A percentile compares a stretch with the other conserved stretches of the same genome.
phyloP scores from a whole-genome alignment of 2,113 vertebrate species.

The Marcusenius ussheri region DNA sequence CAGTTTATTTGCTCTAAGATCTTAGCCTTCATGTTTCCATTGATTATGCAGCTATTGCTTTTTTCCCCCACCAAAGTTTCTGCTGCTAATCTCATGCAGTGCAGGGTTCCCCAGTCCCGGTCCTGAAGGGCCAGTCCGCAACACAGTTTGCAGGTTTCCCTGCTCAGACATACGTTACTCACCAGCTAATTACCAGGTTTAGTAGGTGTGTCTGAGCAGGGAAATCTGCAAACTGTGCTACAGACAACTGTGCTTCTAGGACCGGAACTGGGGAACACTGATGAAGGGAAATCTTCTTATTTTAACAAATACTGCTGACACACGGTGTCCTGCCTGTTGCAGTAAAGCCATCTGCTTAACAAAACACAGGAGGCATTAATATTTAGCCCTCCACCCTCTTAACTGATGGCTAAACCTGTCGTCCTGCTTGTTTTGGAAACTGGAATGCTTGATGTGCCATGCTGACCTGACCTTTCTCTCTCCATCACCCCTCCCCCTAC shows the following conservation, averaged over 20 bases:
- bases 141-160: neutral
- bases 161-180: neutral
- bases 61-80: neutral
- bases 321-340: neutral
- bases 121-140: neutral
- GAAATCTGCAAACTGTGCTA: neutral
- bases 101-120: neutral
- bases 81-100: neutral
- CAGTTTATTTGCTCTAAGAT: neutral
- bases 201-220: neutral
- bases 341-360: neutral
- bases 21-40: neutral
- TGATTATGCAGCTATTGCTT: neutral
- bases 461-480: neutral
- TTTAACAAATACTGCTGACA: neutral
- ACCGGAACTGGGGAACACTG: neutral
- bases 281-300: neutral
- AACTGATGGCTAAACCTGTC: neutral
- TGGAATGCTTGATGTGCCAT: neutral
- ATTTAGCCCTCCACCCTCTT: neutral
- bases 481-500: neutral
- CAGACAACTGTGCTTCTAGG: neutral
- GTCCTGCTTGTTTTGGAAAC: neutral
- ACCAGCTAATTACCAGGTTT: neutral
- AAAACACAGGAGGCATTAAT: too few relatives aligned